Evolutionary conservation across 2,797 vertebrate genomes (phyloP).

Genomic region (Sebastes itinus): DNA sequence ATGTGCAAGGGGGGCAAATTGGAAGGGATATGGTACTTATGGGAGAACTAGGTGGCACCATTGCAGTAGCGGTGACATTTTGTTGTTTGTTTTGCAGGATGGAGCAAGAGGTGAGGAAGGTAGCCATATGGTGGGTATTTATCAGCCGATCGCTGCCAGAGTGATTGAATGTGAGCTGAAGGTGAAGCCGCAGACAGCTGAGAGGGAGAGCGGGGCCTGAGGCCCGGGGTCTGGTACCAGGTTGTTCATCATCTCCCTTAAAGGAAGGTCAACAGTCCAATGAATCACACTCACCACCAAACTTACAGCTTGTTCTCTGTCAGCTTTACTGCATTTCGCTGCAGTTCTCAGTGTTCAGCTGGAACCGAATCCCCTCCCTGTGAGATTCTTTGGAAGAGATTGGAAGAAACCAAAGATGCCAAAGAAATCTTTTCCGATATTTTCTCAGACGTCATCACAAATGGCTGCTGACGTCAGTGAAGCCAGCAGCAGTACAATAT

Average conservation of each 20-base stretch:
- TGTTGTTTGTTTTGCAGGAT: constrained; percentile 71
- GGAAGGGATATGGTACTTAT: constrained; percentile 41
- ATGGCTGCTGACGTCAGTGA: constrained; percentile 17
- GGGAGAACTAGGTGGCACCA: constrained; percentile 47
- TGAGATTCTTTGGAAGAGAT: constrained; percentile 22
- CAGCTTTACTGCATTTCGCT: constrained; percentile 68
- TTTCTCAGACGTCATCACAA: constrained; percentile 2
- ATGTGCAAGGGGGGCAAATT: constrained; percentile 39
- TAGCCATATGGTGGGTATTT: constrained; percentile 79
- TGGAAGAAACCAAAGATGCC: constrained; percentile 2
- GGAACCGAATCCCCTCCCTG: constrained; percentile 50
- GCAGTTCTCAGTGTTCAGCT: constrained; percentile 47
- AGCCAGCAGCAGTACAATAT: not conserved
- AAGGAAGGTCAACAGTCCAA: constrained; percentile 80
- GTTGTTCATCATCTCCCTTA: constrained; percentile 80
- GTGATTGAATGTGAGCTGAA: constrained; percentile 83
- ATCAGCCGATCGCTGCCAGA: constrained; percentile 70
- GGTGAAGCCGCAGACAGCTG: constrained; percentile 77
- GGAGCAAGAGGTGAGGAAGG: constrained; percentile 72
- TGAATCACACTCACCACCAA: constrained; percentile 77
- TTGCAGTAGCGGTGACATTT: constrained; percentile 63
- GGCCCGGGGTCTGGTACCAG: constrained; percentile 68
- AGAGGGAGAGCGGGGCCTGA: constrained; percentile 61
- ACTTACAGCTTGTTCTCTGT: constrained; percentile 75
- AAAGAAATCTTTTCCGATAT: constrained; percentile 14